Evolutionary conservation across 2,888 invertebrate species (phyloP), one percentile per base, ranked within the genome.

Genomic region (Eupithecia dodoneata): DNA sequence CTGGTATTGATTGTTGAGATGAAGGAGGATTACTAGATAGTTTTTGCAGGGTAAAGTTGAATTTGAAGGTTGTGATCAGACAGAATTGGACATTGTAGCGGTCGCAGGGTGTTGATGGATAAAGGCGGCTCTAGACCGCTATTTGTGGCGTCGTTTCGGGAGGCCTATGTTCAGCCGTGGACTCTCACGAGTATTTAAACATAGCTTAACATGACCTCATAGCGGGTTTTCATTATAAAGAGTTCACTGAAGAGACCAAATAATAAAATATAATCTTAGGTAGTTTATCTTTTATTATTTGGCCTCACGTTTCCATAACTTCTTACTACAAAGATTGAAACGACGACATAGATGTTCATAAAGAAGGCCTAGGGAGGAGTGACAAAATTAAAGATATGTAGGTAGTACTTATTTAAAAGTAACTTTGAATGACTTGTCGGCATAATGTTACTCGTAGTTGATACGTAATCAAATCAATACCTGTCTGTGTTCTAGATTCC

Each of bases 51-150:
- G 81, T 82, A 82, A 75, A 65, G 76, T 55, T 78, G 70, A 75
- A 78, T 78, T 81, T 78, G 78, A 80, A 76, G 82, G 82, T 82
- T 82, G 82, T 82, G 82, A 82, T 79, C 79, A 73, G 77, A 75
- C 44, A 66, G 66, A 30, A 30, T 30, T 30, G 30, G 30, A 30
- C 30, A 30, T 30, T 30, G 30, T 30, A 30, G 30, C 30, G 30
- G 30, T 30, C 30, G 30, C 30, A 30, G 30, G 0, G 30, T 1
- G 30, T 30, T 30, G 30, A 30, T 30, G 30, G 30, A 30, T 30
- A 30, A 1, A 30, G 30, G 30, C 30, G 30, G 30, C 30, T 30
- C 30, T 30, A 30, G 30, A 30, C 30, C 30, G 30, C 30, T 30
- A 30, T 30, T 30, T 30, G 30, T 30, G 30, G 30, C 30, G 30